These are phyloP conservation scores for Darevskia nairensis DNA, from an alignment of 2,797 vertebrate genomes.

Conservation along the genomic window DNA sequence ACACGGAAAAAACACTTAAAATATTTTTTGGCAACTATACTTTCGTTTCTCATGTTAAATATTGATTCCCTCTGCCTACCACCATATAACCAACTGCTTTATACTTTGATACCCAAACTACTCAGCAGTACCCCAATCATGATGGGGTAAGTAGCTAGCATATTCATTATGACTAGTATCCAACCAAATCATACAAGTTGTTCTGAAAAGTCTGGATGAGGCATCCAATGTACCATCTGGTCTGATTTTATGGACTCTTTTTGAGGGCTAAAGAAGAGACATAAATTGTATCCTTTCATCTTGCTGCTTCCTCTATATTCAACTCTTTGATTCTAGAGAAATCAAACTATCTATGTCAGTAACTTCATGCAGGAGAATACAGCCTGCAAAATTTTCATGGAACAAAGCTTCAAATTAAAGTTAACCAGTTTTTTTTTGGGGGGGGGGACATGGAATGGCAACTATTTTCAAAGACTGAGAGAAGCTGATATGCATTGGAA, in stretches of 20 bases:
- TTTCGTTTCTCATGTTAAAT: conserved; percentile 20
- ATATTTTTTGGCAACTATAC: conserved; percentile 1
- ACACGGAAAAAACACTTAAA: neutral
- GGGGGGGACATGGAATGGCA: neutral
- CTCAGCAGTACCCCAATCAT: neutral
- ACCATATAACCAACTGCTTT: neutral
- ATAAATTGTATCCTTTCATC: neutral
- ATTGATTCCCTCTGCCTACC: conserved; percentile 19
- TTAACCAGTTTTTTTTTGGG: neutral
- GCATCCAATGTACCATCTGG: no score
- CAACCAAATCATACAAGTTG: neutral
- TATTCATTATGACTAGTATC: neutral
- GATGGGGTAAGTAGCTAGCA: neutral
- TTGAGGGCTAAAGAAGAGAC: neutral
- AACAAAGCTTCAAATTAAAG: conserved; percentile 43
- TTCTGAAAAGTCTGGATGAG: no score
- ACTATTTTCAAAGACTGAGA: conserved; percentile 40
- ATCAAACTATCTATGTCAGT: conserved; percentile 31
- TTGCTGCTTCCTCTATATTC: neutral
- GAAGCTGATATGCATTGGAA: conserved; percentile 44
- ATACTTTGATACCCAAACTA: conserved; percentile 28
- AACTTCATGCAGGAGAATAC: conserved; percentile 16
- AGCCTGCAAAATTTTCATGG: conserved; percentile 39
- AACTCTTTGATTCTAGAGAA: conserved; percentile 25
- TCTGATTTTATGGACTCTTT: no score